Base-by-base conservation (phyloP, 2,888 invertebrate genomes). In the Psylliodes chrysocephalus region DNA sequence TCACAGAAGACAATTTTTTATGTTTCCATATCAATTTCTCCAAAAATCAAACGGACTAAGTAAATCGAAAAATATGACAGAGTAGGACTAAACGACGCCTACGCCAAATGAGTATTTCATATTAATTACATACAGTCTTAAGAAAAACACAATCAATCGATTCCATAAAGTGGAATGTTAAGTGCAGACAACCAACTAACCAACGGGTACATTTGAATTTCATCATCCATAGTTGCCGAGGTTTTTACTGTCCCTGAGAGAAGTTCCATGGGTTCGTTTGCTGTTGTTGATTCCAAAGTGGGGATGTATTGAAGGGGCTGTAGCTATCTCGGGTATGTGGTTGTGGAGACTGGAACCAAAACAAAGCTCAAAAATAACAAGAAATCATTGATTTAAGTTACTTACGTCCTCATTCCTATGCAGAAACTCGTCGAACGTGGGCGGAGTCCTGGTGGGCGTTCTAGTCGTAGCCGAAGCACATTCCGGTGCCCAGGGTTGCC, bases 291-390 rank as follows among this genome's bases (percentile, higher is more conserved):
- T 80, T 77, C 83, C 83, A 84, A 60, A 83, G 82, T 66, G 79
- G 81, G 65, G 78, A 80, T 63, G 80, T 72, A 18, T 78, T 72
- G 76, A 84, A 79, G 64, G 82, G 78, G 81, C 84, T 74, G 82
- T 85, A 79, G 28, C 67, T 71, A 52, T 73, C 76, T 53, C 74
- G 71, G 54, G 70, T 69, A 14, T 8, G 54, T 12, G 33, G 35
- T 35, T 62, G 60, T 18, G 67, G 67, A 25, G 57, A 40, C 56
- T 60, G 10, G 44, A 57, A 63, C 53, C 19, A 46, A 60, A 61
- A 35, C n/a, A 30, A 28, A 28, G n/a, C n/a, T 33, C 4, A 33
- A 5, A 25, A 17, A 28, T 28, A 5, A 10, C 14, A 30, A 2
- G 14, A 47, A 12, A 3, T 2, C 19, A 38, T 6, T 38, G 10